Evolutionary conservation across 2,797 vertebrate species (phyloP).

Genomic region (Austrolebias charrua): DNA sequence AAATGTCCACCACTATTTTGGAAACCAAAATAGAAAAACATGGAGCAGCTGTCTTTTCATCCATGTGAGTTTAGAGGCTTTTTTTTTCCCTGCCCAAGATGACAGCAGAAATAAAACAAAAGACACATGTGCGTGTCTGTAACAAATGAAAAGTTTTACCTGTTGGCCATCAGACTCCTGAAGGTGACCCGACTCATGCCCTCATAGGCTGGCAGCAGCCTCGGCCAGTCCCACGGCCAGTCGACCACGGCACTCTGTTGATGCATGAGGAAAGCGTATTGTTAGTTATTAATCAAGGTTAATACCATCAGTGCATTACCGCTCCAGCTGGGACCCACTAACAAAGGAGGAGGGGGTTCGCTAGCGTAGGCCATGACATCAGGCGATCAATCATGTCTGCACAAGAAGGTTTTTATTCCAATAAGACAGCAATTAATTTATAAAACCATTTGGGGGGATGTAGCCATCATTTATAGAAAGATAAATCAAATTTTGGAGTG

Average conservation of each 20-base stretch:
- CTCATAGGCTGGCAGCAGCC: conserved; percentile 86
- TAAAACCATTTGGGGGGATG: conserved; percentile 91
- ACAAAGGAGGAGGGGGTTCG: conserved; percentile 82
- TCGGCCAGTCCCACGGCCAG: conserved; percentile 91
- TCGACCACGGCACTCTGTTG: conserved; percentile 88
- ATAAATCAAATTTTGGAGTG: conserved; percentile 89
- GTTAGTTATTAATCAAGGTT: conserved; percentile 97
- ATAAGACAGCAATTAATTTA: conserved; percentile 95
- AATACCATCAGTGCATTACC: conserved; percentile 94
- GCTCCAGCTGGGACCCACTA: conserved; percentile 89
- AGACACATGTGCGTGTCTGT: not conserved
- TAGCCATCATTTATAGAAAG: conserved; percentile 94
- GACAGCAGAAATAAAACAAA: conserved; percentile 20
- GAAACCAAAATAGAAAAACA: conserved; percentile 29
- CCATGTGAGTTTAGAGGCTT: not conserved
- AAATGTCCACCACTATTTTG: conserved; percentile 13
- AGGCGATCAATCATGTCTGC: conserved; percentile 88
- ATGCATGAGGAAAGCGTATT: conserved; percentile 87
- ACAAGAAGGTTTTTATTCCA: conserved; percentile 93
- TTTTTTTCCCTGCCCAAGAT: conserved; percentile 18
- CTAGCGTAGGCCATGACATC: conserved; percentile 81
- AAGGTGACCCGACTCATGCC: conserved; percentile 89
- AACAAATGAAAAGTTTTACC: conserved; percentile 81
- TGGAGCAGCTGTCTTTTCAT: conserved; percentile 14
- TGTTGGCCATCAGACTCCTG: conserved; percentile 87